phyloP scores from a whole-genome alignment of 2,888 invertebrate species.

The Phalera bucephala region DNA sequence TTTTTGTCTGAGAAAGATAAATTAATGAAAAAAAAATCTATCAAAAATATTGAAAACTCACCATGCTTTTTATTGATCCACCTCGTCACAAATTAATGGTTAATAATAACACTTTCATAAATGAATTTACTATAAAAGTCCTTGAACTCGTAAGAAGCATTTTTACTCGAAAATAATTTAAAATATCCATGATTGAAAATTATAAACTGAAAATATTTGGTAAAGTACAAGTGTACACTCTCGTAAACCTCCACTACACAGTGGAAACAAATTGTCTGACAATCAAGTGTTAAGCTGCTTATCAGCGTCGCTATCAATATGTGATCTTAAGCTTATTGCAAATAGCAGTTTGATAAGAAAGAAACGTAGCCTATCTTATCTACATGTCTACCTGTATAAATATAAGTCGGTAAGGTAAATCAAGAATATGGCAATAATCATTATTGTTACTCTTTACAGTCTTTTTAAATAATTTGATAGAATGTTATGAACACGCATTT shows the following conservation, averaged over 20 bases:
- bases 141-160: slow-evolving; percentile 61
- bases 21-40: slow-evolving; percentile 28
- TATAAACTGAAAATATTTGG: slow-evolving; percentile 34
- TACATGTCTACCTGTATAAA: slow-evolving; percentile 52
- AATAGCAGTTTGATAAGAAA: slow-evolving; percentile 73
- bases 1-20: slow-evolving; percentile 92
- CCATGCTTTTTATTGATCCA: slow-evolving; percentile 51
- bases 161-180: slow-evolving; percentile 57
- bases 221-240: slow-evolving; percentile 47
- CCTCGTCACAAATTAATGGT: slow-evolving; percentile 64
- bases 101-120: slow-evolving; percentile 47
- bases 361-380: slow-evolving; percentile 71
- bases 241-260: slow-evolving; percentile 59
- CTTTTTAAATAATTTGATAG: no score
- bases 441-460: no score
- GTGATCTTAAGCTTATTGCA: slow-evolving; percentile 73
- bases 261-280: slow-evolving; percentile 50
- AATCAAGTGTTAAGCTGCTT: slow-evolving; percentile 56
- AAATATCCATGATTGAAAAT: slow-evolving; percentile 60
- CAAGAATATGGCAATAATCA: no score
- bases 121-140: slow-evolving; percentile 60
- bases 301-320: slow-evolving; percentile 71
- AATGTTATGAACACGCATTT: no score
- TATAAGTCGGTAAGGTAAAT: slow-evolving; percentile 30
- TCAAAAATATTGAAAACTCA: slow-evolving; percentile 42